Evolutionary conservation across 2,888 invertebrate genomes (phyloP).

Genomic region (Gymnocheta viridis): DNA sequence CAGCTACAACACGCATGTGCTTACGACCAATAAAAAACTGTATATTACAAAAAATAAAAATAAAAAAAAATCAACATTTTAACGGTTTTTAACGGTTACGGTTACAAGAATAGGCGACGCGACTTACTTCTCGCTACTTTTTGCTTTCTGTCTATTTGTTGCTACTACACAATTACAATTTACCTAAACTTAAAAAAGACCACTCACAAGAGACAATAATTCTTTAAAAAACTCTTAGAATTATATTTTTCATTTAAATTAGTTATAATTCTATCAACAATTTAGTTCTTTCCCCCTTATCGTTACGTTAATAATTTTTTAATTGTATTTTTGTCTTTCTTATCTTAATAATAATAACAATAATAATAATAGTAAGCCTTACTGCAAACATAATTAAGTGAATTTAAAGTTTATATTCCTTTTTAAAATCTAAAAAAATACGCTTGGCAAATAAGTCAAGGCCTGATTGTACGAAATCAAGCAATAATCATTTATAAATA

Average conservation of each 20-base stretch:
- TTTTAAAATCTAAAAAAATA: conserved; percentile 13
- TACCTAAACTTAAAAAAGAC: conserved; percentile 38
- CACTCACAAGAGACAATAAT: conserved; percentile 52
- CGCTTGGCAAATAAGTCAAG: conserved; percentile 52
- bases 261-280: conserved; percentile 16
- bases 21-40: conserved; percentile 24
- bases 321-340: not conserved
- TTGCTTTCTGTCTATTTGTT: conserved; percentile 49
- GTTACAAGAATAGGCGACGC: conserved; percentile 1
- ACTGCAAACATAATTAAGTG: not conserved
- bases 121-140: conserved; percentile 37
- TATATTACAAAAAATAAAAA: not conserved
- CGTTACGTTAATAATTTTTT: conserved; percentile 6
- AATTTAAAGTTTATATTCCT: not conserved
- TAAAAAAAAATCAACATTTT: conserved; percentile 16
- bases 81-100: conserved; percentile 51
- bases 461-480: conserved; percentile 55
- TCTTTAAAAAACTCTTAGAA: conserved; percentile 10
- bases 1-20: conserved; percentile 58
- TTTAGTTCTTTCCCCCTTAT: conserved; percentile 26
- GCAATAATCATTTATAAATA: conserved; percentile 30
- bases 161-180: conserved; percentile 60
- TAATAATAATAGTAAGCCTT: not conserved
- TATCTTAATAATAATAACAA: conserved; percentile 22
- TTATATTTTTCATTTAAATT: conserved; percentile 16